These are phyloP conservation scores for Serripes groenlandicus DNA, from an alignment of 2,888 invertebrate species.

Conservation along the genomic window DNA sequence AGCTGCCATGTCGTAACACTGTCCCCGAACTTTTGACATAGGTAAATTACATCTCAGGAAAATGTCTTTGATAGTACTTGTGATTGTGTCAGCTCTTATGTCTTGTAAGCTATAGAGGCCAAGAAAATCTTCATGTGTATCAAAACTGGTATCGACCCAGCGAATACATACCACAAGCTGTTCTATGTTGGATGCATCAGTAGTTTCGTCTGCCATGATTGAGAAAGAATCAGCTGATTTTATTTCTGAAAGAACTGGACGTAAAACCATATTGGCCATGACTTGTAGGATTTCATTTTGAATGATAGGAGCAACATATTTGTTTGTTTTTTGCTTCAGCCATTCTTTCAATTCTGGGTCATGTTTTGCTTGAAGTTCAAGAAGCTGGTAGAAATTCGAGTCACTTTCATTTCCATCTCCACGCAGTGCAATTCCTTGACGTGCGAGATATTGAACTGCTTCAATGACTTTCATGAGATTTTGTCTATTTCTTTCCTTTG, in stretches of 20 bases:
- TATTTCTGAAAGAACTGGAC: not conserved
- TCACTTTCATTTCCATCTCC: not conserved
- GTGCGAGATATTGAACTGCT: not conserved
- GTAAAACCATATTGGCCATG: not conserved
- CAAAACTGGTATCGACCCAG: not conserved
- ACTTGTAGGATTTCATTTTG: not conserved
- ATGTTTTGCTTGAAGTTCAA: not conserved
- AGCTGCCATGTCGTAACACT: constrained; percentile 63
- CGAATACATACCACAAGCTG: not conserved
- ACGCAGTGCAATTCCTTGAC: not conserved
- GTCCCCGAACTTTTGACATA: constrained; percentile 50
- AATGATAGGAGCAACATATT: not conserved
- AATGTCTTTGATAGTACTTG: not conserved
- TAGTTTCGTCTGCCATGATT: constrained; percentile 8
- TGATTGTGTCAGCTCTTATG: not conserved
- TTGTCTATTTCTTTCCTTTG: not conserved
- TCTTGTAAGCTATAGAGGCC: not conserved
- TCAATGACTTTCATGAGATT: not conserved
- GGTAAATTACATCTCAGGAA: not conserved
- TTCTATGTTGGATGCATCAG: not conserved
- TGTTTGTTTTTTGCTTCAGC: not conserved
- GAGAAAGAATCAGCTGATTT: not conserved
- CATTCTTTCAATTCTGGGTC: not conserved
- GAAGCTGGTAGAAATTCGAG: not conserved
- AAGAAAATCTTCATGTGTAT: not conserved